Percentiles rank a stretch among this genome's conserved stretches.
phyloP scores from a whole-genome alignment of 2,888 invertebrate species.

The Terebella lapidaria region DNA sequence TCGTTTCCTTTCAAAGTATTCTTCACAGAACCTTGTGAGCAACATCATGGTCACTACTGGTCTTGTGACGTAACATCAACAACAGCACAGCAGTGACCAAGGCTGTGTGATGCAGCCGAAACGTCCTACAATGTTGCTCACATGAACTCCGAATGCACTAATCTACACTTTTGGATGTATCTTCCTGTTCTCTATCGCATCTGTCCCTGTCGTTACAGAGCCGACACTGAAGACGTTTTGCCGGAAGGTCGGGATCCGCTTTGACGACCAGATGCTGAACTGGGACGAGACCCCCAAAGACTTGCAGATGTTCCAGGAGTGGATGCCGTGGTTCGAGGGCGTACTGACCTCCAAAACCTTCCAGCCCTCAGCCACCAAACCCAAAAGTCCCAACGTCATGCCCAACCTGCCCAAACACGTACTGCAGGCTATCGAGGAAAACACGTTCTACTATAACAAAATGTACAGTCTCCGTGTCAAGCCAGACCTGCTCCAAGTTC shows the following conservation, averaged over 20 bases:
- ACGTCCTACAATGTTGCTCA: too few species aligned
- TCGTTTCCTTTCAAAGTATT: too few species aligned
- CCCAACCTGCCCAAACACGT: constrained; percentile 28
- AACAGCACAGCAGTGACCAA: too few species aligned
- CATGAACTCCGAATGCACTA: too few species aligned
- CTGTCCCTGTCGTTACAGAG: too few species aligned
- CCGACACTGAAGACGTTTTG: constrained; percentile 27
- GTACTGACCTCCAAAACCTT: constrained; percentile 29
- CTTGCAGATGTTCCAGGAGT: constrained; percentile 28
- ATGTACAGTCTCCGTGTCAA: constrained; percentile 23
- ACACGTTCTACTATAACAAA: constrained; percentile 25
- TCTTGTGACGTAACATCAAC: too few species aligned
- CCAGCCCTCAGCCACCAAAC: constrained; percentile 30
- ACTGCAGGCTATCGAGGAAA: constrained; percentile 27
- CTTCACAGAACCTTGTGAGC: too few species aligned
- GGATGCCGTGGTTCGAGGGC: constrained; percentile 34
- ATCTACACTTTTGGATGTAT: too few species aligned
- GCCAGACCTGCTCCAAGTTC: constrained; percentile 20
- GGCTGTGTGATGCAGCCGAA: too few species aligned
- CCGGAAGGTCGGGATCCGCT: constrained; percentile 24
- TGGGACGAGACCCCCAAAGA: constrained; percentile 29
- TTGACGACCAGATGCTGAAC: constrained; percentile 29
- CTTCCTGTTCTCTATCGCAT: too few species aligned
- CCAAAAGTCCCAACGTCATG: constrained; percentile 25
- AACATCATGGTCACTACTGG: too few species aligned